A percentile compares a stretch with the other conserved stretches of the same genome.
These are phyloP conservation scores for Ciconia stormi DNA, from an alignment of 2,113 vertebrate genomes.

Conservation along the genomic window DNA sequence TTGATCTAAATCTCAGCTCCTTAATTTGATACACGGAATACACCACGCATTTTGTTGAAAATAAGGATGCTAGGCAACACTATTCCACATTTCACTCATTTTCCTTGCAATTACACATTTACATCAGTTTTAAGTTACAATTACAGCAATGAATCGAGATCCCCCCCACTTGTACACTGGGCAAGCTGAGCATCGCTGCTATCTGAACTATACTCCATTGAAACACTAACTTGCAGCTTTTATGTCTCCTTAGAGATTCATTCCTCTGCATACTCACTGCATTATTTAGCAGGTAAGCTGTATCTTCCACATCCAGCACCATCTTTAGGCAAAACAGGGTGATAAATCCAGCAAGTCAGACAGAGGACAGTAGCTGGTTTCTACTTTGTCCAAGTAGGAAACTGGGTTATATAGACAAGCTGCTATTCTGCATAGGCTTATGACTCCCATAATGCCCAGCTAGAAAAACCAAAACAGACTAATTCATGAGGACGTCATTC, in stretches of 20 bases:
- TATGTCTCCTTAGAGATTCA: neutral
- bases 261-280: slow-evolving; percentile 78
- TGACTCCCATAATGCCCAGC: slow-evolving; percentile 77
- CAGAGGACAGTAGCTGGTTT: slow-evolving; percentile 4
- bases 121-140: neutral
- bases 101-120: neutral
- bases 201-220: neutral
- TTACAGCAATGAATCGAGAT: neutral
- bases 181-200: fast-evolving
- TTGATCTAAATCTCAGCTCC: neutral
- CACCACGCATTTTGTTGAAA: neutral
- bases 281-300: slow-evolving; percentile 80
- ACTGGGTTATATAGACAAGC: slow-evolving; percentile 80
- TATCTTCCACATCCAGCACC: slow-evolving; percentile 85
- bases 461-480: slow-evolving; percentile 78
- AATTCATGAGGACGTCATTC: slow-evolving; percentile 81
- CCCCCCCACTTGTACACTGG: fast-evolving
- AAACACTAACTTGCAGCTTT: neutral
- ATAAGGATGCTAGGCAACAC: neutral
- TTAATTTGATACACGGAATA: neutral
- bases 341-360: slow-evolving; percentile 60
- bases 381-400: neutral
- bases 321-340: slow-evolving; percentile 73
- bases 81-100: neutral
- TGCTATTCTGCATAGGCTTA: slow-evolving; percentile 73